These are phyloP conservation scores for Sebastes aleutianus DNA, from an alignment of 2,797 vertebrate species.

Conservation along the genomic window DNA sequence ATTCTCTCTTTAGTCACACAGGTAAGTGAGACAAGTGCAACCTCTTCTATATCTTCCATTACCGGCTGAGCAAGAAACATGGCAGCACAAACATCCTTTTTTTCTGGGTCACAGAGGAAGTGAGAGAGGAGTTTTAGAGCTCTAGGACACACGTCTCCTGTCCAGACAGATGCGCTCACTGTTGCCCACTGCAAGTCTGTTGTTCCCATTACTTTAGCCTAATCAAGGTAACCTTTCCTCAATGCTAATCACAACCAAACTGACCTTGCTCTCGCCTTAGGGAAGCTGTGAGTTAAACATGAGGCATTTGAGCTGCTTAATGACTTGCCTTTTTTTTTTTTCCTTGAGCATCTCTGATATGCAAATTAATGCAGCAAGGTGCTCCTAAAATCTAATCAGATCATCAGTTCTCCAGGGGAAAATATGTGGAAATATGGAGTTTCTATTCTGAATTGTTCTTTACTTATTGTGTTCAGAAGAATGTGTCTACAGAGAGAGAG, in stretches of 20 bases:
- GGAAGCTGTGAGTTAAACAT: conserved; percentile 40
- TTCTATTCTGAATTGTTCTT: not conserved
- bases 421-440: conserved; percentile 11
- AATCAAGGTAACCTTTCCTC: conserved; percentile 51
- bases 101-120: conserved; percentile 58
- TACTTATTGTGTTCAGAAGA: conserved; percentile 1
- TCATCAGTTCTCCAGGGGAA: conserved; percentile 27
- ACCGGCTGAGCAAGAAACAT: conserved; percentile 17
- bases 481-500: not conserved
- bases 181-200: conserved; percentile 5
- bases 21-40: conserved; percentile 37
- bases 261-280: conserved; percentile 36
- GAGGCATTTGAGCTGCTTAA: conserved; percentile 45
- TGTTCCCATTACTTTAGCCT: conserved; percentile 23
- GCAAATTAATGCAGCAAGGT: conserved; percentile 55
- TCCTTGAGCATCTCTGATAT: conserved; percentile 29
- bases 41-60: conserved; percentile 36
- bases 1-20: conserved; percentile 30
- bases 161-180: conserved; percentile 12
- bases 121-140: conserved; percentile 24
- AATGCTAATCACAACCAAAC: conserved; percentile 41
- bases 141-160: conserved; percentile 17
- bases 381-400: conserved; percentile 58
- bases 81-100: conserved; percentile 14
- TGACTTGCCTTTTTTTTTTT: conserved; percentile 24